Percentiles rank a stretch among this genome's conserved stretches.
phyloP scores from a whole-genome alignment of 2,113 vertebrate genomes.

The Oenanthe melanoleuca region DNA sequence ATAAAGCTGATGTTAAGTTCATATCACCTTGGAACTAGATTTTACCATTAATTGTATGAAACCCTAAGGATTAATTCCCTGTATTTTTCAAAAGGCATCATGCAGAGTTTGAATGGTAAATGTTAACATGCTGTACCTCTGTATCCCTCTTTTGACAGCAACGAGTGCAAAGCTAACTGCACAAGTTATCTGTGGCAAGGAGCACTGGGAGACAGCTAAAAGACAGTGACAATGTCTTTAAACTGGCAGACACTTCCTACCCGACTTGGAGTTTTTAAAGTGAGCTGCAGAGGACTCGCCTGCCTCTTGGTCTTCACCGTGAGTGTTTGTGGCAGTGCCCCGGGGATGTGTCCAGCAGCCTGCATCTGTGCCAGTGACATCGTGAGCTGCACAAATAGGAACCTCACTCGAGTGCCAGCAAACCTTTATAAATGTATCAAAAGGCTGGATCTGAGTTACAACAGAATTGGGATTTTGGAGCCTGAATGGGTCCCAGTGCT shows the following conservation, averaged over 20 bases:
- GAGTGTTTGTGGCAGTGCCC: constrained; percentile 57
- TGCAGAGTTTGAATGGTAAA: neutral
- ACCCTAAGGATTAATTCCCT: neutral
- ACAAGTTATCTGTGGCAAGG: constrained; percentile 27
- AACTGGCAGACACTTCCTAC: neutral
- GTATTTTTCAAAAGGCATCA: neutral
- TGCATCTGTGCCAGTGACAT: constrained; percentile 88
- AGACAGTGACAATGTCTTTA: constrained; percentile 69
- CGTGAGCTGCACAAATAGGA: constrained; percentile 80
- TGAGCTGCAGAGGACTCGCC: constrained; percentile 54
- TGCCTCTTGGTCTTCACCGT: constrained; percentile 66
- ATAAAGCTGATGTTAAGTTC: neutral
- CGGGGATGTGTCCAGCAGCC: constrained; percentile 75
- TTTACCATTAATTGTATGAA: neutral
- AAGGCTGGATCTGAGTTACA: constrained; percentile 86
- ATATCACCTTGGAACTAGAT: neutral
- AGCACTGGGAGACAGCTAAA: constrained; percentile 40
- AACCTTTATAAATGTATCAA: constrained; percentile 77
- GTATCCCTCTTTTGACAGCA: constrained; percentile 59
- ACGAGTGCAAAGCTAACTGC: constrained; percentile 14
- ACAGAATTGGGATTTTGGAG: constrained; percentile 73
- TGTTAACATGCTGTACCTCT: constrained; percentile 44
- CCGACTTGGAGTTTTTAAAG: constrained; percentile 17
- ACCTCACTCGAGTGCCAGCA: constrained; percentile 78
- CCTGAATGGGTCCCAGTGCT: constrained; percentile 75